Evolutionary conservation across 2,888 invertebrate genomes (phyloP).

Genomic region (Drosophila sordidula): DNA sequence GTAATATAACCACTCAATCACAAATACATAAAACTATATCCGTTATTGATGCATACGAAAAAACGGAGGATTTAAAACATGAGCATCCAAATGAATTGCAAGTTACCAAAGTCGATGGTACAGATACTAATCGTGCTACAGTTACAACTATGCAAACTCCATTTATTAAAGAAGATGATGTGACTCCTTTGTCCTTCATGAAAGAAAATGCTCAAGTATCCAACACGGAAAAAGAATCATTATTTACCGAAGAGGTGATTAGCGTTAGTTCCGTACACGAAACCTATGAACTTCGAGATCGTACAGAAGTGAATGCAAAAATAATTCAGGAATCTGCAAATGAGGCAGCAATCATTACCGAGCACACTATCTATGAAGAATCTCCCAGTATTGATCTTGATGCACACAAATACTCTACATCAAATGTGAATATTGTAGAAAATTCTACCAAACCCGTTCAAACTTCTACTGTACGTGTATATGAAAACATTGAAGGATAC

Average conservation of each 20-base stretch:
- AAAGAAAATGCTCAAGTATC: conserved; percentile 51
- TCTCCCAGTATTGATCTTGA: conserved; percentile 22
- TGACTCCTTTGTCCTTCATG: conserved; percentile 22
- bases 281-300: conserved; percentile 64
- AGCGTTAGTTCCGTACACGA: conserved; percentile 71
- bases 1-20: conserved; percentile 33
- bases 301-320: conserved; percentile 53
- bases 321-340: conserved; percentile 46
- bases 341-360: conserved; percentile 62
- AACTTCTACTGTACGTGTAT: conserved; percentile 61
- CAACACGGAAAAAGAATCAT: conserved; percentile 55
- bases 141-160: conserved; percentile 49
- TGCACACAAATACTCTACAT: background rate
- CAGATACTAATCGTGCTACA: conserved; percentile 40
- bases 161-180: conserved; percentile 64
- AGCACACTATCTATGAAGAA: conserved; percentile 68
- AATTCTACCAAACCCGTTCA: conserved; percentile 45
- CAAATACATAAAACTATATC: conserved; percentile 63
- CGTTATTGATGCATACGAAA: conserved; percentile 63
- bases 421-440: conserved; percentile 33
- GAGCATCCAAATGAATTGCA: conserved; percentile 3
- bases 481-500: conserved; percentile 69
- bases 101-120: conserved; percentile 29
- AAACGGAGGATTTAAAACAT: conserved; percentile 29
- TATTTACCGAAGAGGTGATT: conserved; percentile 74